These are phyloP conservation scores for Pitangus sulphuratus DNA, from an alignment of 2,797 vertebrate genomes.

Conservation along the genomic window DNA sequence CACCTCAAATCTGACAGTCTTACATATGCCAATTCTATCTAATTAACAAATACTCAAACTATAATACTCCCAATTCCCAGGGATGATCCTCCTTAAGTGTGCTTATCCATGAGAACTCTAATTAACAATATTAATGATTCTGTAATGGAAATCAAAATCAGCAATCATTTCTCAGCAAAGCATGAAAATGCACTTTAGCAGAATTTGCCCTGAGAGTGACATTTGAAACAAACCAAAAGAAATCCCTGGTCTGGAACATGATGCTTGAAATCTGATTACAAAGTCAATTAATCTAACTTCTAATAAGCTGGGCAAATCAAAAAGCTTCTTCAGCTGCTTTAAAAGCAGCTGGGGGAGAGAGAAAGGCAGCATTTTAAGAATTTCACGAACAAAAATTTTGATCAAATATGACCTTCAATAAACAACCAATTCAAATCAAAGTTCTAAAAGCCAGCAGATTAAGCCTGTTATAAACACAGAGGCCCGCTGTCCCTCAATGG, in stretches of 20 bases:
- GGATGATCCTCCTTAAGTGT: conserved; percentile 69
- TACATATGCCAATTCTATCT: conserved; percentile 44
- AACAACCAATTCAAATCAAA: not conserved
- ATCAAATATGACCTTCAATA: conserved; percentile 29
- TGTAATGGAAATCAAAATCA: conserved; percentile 68
- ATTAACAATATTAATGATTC: conserved; percentile 72
- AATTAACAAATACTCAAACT: conserved; percentile 47
- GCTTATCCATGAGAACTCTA: conserved; percentile 66
- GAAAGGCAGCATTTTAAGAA: not conserved
- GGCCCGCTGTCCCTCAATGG: not conserved
- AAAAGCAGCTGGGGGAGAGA: not conserved
- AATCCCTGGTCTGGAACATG: conserved; percentile 62
- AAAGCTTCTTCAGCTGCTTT: conserved; percentile 56
- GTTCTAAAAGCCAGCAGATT: conserved; percentile 1
- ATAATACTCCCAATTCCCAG: conserved; percentile 66
- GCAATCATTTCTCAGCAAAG: conserved; percentile 63
- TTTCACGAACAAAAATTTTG: conserved; percentile 4
- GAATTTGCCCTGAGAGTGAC: conserved; percentile 39
- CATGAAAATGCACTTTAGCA: conserved; percentile 63
- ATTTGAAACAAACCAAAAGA: conserved; percentile 46
- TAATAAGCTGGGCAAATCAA: conserved; percentile 41
- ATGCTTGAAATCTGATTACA: conserved; percentile 74
- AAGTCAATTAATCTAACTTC: conserved; percentile 71
- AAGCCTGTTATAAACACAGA: not conserved
- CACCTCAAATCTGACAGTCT: conserved; percentile 1